Evolutionary conservation across 2,113 vertebrate genomes (phyloP).

Genomic region (Oryzias celebensis): DNA sequence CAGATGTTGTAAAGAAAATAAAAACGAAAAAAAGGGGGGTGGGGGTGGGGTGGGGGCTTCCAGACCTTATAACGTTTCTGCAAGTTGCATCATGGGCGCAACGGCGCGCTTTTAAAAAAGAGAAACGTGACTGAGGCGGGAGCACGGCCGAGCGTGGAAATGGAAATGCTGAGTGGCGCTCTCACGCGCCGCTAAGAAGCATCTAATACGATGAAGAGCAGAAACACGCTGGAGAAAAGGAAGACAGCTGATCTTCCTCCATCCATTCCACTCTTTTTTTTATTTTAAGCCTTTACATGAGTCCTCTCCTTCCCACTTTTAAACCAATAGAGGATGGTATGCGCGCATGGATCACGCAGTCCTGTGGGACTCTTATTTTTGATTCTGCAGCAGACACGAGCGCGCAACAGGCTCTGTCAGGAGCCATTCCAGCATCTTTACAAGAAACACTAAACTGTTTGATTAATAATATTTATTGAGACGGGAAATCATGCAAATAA

Average conservation of each 20-base stretch:
- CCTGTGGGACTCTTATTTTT: slow-evolving; percentile 42
- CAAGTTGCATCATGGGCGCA: slow-evolving; percentile 71
- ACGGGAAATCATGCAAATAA: too few species aligned
- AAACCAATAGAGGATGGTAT: slow-evolving; percentile 52
- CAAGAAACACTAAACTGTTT: too few species aligned
- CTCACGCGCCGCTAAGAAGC: slow-evolving; percentile 37
- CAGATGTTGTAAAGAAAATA: slow-evolving; percentile 24
- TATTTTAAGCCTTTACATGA: background rate
- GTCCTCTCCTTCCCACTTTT: background rate
- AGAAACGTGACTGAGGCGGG: slow-evolving; percentile 9
- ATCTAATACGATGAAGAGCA: slow-evolving; percentile 3
- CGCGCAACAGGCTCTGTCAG: background rate
- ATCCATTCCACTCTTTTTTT: background rate
- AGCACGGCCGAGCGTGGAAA: slow-evolving; percentile 28
- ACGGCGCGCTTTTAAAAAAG: slow-evolving; percentile 31
- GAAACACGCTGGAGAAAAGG: slow-evolving; percentile 1
- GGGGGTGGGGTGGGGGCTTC: slow-evolving; percentile 8
- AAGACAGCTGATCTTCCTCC: slow-evolving; percentile 21
- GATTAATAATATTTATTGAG: too few species aligned
- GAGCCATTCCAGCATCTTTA: slow-evolving; percentile 17
- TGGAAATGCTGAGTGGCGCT: slow-evolving; percentile 43
- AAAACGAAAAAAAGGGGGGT: slow-evolving; percentile 29
- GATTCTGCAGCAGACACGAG: slow-evolving; percentile 24
- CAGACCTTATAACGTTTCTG: slow-evolving; percentile 58
- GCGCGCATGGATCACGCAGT: slow-evolving; percentile 33